Evolutionary conservation across 2,888 invertebrate genomes (phyloP).

Genomic region (Ichneumoninae sp.): DNA sequence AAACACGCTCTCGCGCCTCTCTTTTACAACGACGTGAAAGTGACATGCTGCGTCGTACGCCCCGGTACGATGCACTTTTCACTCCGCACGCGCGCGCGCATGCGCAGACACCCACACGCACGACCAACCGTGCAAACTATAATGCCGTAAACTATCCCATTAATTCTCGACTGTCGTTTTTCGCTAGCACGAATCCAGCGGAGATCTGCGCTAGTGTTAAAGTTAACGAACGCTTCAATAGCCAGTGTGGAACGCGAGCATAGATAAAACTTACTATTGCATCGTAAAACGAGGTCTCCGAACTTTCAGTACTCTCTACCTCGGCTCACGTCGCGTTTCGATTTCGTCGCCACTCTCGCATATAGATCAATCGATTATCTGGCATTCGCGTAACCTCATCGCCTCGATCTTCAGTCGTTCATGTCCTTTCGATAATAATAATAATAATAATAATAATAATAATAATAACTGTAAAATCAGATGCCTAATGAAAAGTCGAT

Average conservation of each 20-base stretch:
- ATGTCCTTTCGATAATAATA: too few relatives aligned
- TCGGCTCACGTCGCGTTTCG: conserved; percentile 18
- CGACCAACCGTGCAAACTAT: conserved; percentile 10
- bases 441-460: too few relatives aligned
- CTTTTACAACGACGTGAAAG: conserved; percentile 62
- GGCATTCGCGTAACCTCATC: background rate
- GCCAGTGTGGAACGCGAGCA: conserved; percentile 22
- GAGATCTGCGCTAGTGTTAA: conserved; percentile 38
- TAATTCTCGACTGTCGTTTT: conserved; percentile 22
- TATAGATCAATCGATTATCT: conserved; percentile 16
- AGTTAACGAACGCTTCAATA: conserved; percentile 61
- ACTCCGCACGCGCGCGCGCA: conserved; percentile 39
- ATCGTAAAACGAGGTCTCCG: conserved; percentile 61
- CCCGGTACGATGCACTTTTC: conserved; percentile 59
- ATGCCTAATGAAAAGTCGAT: too few relatives aligned
- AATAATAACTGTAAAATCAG: too few relatives aligned
- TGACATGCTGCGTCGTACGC: conserved; percentile 50
- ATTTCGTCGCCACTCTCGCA: conserved; percentile 16
- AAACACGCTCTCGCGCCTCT: background rate
- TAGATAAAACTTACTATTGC: conserved; percentile 56
- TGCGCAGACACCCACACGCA: background rate
- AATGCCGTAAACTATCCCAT: conserved; percentile 35
- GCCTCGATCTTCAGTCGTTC: background rate
- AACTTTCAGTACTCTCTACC: conserved; percentile 39
- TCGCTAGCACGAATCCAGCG: conserved; percentile 17